phyloP scores from a whole-genome alignment of 2,888 invertebrate species.

The Tetropium fuscum region DNA sequence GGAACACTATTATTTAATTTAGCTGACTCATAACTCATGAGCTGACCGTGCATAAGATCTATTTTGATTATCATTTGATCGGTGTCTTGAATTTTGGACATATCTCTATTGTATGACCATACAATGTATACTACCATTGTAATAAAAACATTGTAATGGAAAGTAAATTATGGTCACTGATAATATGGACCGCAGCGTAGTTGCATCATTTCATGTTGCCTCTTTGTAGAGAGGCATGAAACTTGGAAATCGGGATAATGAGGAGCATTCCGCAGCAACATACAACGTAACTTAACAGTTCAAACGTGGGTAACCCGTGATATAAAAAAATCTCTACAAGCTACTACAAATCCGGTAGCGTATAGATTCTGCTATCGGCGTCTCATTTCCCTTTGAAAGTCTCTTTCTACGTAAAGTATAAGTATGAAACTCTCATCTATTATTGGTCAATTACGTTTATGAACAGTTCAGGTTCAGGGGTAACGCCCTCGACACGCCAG shows the following conservation, averaged over 20 bases:
- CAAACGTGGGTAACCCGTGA: slow-evolving; percentile 14
- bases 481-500: slow-evolving; percentile 54
- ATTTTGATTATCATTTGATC: no score
- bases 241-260: slow-evolving; percentile 3
- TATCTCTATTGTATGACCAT: no score
- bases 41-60: no score
- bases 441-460: slow-evolving; percentile 50
- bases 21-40: no score
- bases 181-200: no score
- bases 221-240: no score
- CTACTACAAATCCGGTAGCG: slow-evolving; percentile 35
- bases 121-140: no score
- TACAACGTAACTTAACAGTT: neutral
- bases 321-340: slow-evolving; percentile 26
- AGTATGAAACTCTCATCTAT: slow-evolving; percentile 41
- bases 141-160: no score
- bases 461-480: slow-evolving; percentile 53
- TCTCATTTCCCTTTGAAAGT: slow-evolving; percentile 29
- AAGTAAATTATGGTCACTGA: no score
- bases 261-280: slow-evolving; percentile 3
- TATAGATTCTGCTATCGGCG: slow-evolving; percentile 23
- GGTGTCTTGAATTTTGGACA: no score
- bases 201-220: no score
- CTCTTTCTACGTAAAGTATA: slow-evolving; percentile 26
- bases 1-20: no score